phyloP scores from a whole-genome alignment of 2,888 invertebrate species.

The Ommatoiulus sabulosus region DNA sequence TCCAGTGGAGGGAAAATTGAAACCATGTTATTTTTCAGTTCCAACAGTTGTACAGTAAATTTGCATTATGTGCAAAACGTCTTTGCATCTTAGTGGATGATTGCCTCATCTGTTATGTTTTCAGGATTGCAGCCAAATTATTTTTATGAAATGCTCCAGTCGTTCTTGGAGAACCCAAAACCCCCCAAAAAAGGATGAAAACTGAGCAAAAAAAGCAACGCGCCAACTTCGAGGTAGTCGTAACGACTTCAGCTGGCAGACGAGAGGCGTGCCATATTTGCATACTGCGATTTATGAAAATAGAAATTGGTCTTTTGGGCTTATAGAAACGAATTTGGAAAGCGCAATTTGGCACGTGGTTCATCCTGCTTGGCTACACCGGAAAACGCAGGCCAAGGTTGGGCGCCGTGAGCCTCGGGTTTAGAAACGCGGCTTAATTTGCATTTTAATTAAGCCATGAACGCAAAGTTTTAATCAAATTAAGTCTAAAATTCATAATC shows the following conservation, averaged over 20 bases:
- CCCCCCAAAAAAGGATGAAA: neutral
- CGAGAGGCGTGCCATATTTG: neutral
- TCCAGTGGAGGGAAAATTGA: too few species aligned
- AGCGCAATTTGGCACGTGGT: neutral
- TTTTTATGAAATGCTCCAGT: too few species aligned
- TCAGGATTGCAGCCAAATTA: too few species aligned
- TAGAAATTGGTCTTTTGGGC: neutral
- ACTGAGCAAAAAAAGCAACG: neutral
- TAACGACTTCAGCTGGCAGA: neutral
- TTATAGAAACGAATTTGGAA: neutral
- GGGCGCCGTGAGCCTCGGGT: neutral
- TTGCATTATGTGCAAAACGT: too few species aligned
- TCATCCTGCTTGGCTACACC: neutral
- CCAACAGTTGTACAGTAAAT: too few species aligned
- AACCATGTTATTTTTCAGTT: too few species aligned
- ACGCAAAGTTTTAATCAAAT: neutral
- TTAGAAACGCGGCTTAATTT: neutral
- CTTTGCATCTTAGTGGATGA: too few species aligned
- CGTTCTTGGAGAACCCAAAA: too few species aligned
- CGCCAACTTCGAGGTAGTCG: neutral
- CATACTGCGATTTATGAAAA: neutral
- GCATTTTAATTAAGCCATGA: neutral
- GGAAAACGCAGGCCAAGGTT: neutral
- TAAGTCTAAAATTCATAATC: constrained; percentile 1
- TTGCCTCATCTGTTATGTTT: too few species aligned